These are phyloP conservation scores for Phenacoccus solenopsis DNA, from an alignment of 1,140 invertebrate genomes.

Conservation along the genomic window DNA sequence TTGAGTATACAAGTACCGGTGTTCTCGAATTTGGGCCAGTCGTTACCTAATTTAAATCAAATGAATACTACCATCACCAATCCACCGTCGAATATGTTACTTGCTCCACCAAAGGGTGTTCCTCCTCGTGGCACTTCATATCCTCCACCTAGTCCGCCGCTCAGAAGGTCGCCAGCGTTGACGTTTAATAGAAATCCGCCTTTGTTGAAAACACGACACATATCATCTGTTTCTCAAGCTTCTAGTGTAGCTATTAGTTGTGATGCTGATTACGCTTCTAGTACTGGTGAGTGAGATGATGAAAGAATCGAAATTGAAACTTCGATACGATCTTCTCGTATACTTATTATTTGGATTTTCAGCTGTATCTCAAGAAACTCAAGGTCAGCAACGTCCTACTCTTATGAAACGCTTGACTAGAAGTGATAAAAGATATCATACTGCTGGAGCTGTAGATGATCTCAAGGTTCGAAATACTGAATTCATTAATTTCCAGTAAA, in stretches of 20 bases:
- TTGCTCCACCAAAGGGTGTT: slow-evolving; percentile 36
- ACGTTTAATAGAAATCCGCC: slow-evolving; percentile 60
- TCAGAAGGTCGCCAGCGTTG: slow-evolving; percentile 51
- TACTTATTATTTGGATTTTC: not conserved
- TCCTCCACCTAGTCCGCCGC: slow-evolving; percentile 58
- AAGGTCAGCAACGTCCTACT: slow-evolving; percentile 31
- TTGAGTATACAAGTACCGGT: slow-evolving; percentile 56
- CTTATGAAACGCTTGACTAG: slow-evolving; percentile 38
- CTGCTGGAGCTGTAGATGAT: slow-evolving; percentile 51
- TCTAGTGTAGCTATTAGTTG: slow-evolving; percentile 28
- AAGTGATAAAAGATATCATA: slow-evolving; percentile 44
- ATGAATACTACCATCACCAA: slow-evolving; percentile 38
- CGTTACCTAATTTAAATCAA: slow-evolving; percentile 53
- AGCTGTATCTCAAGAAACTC: not conserved
- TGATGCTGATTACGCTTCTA: slow-evolving; percentile 36
- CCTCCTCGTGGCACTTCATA: slow-evolving; percentile 54
- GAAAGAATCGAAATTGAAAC: not conserved
- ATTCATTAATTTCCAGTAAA: not conserved
- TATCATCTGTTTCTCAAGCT: slow-evolving; percentile 21
- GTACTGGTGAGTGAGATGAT: slow-evolving; percentile 31
- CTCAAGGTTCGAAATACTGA: slow-evolving; percentile 40
- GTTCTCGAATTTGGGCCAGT: slow-evolving; percentile 50
- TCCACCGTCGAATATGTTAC: slow-evolving; percentile 35
- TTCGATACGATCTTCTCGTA: not conserved
- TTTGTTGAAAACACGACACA: slow-evolving; percentile 51